phyloP scores from a whole-genome alignment of 2,113 vertebrate genomes.

The Psilopogon haemacephalus region DNA sequence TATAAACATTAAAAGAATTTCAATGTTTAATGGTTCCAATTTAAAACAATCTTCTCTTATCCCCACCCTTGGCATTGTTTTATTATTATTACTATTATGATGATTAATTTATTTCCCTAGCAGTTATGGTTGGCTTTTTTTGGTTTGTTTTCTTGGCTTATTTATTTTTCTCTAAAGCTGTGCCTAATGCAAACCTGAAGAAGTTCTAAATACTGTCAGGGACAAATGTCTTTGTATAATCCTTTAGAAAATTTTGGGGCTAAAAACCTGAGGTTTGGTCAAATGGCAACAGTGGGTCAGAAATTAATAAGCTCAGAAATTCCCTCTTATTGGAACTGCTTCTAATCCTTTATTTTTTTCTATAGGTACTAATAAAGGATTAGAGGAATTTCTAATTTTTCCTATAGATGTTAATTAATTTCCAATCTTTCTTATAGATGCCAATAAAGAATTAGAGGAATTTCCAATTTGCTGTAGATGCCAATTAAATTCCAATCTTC shows the following conservation, averaged over 20 bases:
- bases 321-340: not conserved
- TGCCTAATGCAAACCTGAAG: not conserved
- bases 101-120: not conserved
- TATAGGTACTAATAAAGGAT: too few species aligned
- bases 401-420: too few species aligned
- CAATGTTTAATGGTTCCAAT: conserved; percentile 58
- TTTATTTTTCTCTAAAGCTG: not conserved
- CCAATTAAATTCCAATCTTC: too few species aligned
- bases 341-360: too few species aligned
- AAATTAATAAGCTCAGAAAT: not conserved
- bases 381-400: too few species aligned
- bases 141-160: too few species aligned
- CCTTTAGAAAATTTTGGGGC: not conserved
- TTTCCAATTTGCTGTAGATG: too few species aligned
- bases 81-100: too few species aligned
- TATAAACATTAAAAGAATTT: conserved; percentile 45
- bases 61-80: not conserved
- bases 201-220: conserved; percentile 13
- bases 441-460: too few species aligned
- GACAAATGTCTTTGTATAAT: conserved; percentile 1
- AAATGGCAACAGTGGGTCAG: not conserved
- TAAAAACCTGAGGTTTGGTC: not conserved
- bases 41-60: conserved; percentile 43
- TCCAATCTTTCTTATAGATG: too few species aligned
- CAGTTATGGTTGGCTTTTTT: not conserved